A percentile compares a stretch with the other conserved stretches of the same genome.
Conservation (phyloP, 92 coral and sea anemone species). For the Parazoanthus atlanticus region DNA sequence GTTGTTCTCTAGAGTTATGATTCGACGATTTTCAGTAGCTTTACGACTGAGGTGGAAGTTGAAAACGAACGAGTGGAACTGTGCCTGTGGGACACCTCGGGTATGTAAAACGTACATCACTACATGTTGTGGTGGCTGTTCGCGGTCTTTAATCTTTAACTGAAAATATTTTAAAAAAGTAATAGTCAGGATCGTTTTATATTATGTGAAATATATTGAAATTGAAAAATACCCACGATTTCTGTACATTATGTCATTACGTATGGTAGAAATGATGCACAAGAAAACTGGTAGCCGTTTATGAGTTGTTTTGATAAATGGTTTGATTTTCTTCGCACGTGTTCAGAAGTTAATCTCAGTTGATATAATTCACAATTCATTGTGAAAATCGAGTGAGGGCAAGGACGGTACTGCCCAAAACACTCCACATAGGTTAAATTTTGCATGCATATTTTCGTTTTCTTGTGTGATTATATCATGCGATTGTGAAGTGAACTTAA, state of each 20-base stretch:
- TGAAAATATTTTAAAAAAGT: no score
- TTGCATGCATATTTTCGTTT: not conserved
- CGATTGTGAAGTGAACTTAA: not conserved
- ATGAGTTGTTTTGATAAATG: no score
- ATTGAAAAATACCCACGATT: not conserved
- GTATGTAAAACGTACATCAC: slow-evolving; percentile 22
- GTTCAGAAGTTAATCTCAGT: no score
- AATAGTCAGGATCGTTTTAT: not conserved
- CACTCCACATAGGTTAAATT: not conserved
- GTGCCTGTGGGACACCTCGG: slow-evolving; percentile 77
- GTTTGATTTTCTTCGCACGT: no score
- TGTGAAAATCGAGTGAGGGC: not conserved
- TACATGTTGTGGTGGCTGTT: not conserved
- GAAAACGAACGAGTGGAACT: slow-evolving; percentile 66
- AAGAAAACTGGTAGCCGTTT: not conserved
- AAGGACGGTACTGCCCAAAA: not conserved
- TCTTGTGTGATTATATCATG: not conserved
- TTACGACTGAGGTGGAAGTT: slow-evolving; percentile 64
- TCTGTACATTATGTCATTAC: not conserved
- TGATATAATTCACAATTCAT: no score
- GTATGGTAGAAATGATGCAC: no score
- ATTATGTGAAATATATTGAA: not conserved
- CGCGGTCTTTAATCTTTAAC: no score
- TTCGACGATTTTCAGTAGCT: slow-evolving; percentile 61
- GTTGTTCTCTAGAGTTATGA: slow-evolving; percentile 62